Evolutionary conservation across 2,888 invertebrate genomes (phyloP).

Genomic region (Philereme transversata): DNA sequence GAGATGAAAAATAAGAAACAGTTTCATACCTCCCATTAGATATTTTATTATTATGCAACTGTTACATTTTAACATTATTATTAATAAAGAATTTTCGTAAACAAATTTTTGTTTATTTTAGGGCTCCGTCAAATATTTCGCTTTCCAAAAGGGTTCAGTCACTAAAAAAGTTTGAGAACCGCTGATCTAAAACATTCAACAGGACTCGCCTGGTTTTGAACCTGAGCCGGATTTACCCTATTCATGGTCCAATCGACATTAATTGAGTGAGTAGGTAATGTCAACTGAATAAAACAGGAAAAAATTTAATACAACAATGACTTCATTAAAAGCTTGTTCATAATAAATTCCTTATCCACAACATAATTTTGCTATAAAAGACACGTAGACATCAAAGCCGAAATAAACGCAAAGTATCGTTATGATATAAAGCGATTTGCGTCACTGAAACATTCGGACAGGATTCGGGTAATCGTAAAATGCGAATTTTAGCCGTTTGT

Average conservation of each 20-base stretch:
- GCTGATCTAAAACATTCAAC: too few relatives aligned
- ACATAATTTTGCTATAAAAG: slow-evolving; percentile 11
- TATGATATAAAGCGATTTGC: slow-evolving; percentile 33
- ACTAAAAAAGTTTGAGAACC: too few relatives aligned
- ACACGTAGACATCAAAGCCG: slow-evolving; percentile 19
- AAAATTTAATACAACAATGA: slow-evolving; percentile 18
- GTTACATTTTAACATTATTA: too few relatives aligned
- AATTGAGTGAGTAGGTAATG: not conserved
- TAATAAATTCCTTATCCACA: slow-evolving; percentile 9
- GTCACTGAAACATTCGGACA: slow-evolving; percentile 41
- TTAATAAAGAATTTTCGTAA: too few relatives aligned
- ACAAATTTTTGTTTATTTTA: too few relatives aligned
- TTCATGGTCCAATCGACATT: not conserved
- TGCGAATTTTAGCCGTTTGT: slow-evolving; percentile 47
- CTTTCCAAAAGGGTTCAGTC: too few relatives aligned
- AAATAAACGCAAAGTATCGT: slow-evolving; percentile 9
- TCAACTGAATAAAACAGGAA: slow-evolving; percentile 13
- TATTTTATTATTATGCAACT: too few relatives aligned
- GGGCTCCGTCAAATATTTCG: too few relatives aligned
- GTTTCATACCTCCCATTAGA: too few relatives aligned
- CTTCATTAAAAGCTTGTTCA: slow-evolving; percentile 15
- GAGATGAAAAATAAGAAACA: too few relatives aligned
- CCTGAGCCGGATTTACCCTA: not conserved
- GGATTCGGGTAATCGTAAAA: slow-evolving; percentile 47
- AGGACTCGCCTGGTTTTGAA: too few relatives aligned